Evolutionary conservation across 2,113 vertebrate species (phyloP), one percentile per base, ranked within the genome.

Genomic region (Astur gentilis): DNA sequence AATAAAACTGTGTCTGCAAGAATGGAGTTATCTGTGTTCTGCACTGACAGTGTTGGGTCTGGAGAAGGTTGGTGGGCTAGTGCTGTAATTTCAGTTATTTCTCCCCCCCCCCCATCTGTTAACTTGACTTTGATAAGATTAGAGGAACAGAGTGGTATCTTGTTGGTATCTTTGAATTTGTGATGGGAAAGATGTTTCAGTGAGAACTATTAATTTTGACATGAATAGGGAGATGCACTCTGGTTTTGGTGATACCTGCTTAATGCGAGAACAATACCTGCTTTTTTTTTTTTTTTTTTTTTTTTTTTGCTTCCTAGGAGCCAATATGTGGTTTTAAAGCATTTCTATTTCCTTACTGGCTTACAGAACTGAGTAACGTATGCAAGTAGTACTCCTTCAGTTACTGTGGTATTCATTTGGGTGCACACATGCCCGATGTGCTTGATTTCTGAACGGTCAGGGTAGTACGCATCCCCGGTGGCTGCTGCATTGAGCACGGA

Each of bases 361-460:
- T 73, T 77, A 52, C 50, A 79, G 50, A 83, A 18, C 32, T 60
- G 55, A 64, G 6, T 62, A 52, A 62, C 1, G 0, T 29, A 29
- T 0, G 3, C 23, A 61, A 12, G 47, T 32, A 23, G 44, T 38
- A 16, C 5, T 55, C 19, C 18, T 62, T 62, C 49, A 45, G 55
- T 58, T 83, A 22, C 36, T 50, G 25, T 55, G 26, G 18, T 12
- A 2, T n/a, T 67, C 10, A 36, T 27, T 29, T 22, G 36, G 25
- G 31, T 40, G 50, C 10, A 4, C 60, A 11, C 1, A 1, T 54
- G 27, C 31, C 26, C 0, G 0, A 2, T 29, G 44, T 34, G 19
- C 52, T 62, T 72, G 13, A 67, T 62, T 60, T 87, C n/a, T 45
- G 19, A 78, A n/a, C 45, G 23, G 29, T 44, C 18, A 29, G 58